These are phyloP conservation scores for Agriotes lineatus DNA, from an alignment of 2,888 invertebrate genomes.

Conservation along the genomic window DNA sequence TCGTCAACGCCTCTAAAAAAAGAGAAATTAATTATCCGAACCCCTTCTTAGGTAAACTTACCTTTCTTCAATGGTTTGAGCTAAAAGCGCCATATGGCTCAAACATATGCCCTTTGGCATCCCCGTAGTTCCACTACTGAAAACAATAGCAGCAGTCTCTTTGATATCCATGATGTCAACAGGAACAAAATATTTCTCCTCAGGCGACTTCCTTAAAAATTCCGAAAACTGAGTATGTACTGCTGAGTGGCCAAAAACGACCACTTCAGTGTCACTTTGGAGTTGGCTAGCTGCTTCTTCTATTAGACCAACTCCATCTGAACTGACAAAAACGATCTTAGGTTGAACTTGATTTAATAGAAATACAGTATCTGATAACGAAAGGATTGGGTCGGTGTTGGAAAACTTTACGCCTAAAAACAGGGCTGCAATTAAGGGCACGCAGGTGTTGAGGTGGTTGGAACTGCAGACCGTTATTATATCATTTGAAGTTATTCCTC, in stretches of 20 bases:
- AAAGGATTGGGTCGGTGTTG: slow-evolving; percentile 45
- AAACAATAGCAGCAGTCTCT: slow-evolving; percentile 48
- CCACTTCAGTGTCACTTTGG: slow-evolving; percentile 37
- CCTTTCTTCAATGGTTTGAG: background rate
- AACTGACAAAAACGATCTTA: slow-evolving; percentile 49
- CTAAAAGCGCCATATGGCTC: slow-evolving; percentile 41
- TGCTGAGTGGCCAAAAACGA: slow-evolving; percentile 47
- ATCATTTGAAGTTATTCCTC: slow-evolving; percentile 63
- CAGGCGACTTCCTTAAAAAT: slow-evolving; percentile 49
- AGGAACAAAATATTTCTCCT: slow-evolving; percentile 43
- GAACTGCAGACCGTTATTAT: slow-evolving; percentile 65
- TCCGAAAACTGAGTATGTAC: slow-evolving; percentile 44
- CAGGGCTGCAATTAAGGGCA: slow-evolving; percentile 65
- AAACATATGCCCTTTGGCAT: slow-evolving; percentile 50
- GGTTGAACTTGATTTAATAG: slow-evolving; percentile 46
- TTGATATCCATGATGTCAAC: slow-evolving; percentile 27
- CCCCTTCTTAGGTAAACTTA: no score
- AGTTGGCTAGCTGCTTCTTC: slow-evolving; percentile 39
- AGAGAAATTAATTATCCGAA: no score
- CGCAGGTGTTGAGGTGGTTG: slow-evolving; percentile 62
- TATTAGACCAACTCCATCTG: slow-evolving; percentile 38
- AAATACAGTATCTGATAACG: slow-evolving; percentile 45
- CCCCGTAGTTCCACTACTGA: slow-evolving; percentile 53
- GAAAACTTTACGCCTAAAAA: slow-evolving; percentile 59
- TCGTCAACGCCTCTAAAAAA: no score